Percentiles rank a stretch among this genome's conserved stretches.
Conservation (phyloP, 2,113 vertebrate species). For the Setophaga coronata region DNA sequence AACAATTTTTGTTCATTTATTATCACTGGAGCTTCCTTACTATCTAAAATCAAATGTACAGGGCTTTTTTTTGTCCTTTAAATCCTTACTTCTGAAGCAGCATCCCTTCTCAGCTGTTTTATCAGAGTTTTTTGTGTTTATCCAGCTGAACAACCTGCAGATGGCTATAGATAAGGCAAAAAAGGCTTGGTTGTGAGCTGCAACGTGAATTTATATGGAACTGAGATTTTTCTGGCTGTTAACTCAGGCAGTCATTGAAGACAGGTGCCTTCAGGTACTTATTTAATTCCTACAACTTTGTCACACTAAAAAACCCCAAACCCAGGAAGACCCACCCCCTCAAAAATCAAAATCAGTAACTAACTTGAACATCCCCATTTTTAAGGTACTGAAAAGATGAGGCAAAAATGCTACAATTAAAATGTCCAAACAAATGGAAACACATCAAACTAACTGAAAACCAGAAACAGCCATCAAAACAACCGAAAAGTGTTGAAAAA, state of each 20-base stretch:
- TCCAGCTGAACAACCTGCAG: neutral
- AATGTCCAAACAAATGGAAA: neutral
- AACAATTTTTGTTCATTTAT: neutral
- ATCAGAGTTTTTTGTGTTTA: neutral
- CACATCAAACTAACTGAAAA: neutral
- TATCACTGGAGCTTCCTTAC: neutral
- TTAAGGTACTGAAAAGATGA: neutral
- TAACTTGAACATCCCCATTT: neutral
- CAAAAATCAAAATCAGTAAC: neutral
- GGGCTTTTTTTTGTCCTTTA: neutral
- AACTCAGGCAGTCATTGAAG: neutral
- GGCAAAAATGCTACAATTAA: neutral
- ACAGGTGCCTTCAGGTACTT: neutral
- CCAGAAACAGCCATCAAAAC: neutral
- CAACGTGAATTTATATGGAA: neutral
- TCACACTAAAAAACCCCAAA: neutral
- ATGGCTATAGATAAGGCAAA: neutral
- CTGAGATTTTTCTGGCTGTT: neutral
- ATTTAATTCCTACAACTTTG: neutral
- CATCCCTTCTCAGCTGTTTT: neutral
- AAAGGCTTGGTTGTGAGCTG: neutral
- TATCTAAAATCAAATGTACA: neutral
- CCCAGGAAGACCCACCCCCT: accelerated
- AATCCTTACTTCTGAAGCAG: neutral
- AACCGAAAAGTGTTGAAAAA: neutral